phyloP scores from a whole-genome alignment of 2,797 vertebrate genomes.

The Dendrocincla tyrannina region DNA sequence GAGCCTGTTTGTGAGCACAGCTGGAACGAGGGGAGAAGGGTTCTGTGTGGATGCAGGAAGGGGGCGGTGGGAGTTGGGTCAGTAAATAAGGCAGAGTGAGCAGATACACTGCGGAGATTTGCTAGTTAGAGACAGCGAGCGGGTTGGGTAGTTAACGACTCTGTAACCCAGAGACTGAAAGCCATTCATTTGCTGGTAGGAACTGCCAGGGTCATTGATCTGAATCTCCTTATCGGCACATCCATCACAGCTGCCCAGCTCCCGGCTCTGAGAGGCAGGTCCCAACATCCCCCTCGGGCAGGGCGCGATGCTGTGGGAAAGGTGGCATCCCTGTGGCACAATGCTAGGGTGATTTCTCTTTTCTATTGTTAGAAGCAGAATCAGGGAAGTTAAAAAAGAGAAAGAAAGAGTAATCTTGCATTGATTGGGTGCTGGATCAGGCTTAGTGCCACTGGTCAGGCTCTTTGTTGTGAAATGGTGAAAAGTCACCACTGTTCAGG shows the following conservation, averaged over 20 bases:
- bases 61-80: background rate
- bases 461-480: background rate
- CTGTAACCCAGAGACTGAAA: background rate
- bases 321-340: rapidly evolving
- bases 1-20: background rate
- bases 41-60: background rate
- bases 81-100: background rate
- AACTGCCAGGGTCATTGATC: background rate
- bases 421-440: background rate
- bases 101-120: background rate
- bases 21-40: background rate
- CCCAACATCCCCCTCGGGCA: background rate
- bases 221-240: conserved; percentile 32
- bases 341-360: background rate
- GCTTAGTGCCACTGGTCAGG: background rate
- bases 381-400: background rate
- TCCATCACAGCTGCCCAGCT: conserved; percentile 11
- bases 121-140: background rate
- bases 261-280: background rate
- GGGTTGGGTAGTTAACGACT: background rate
- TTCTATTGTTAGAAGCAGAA: background rate
- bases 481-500: background rate
- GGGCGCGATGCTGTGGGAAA: background rate
- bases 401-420: conserved; percentile 21
- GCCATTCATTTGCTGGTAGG: background rate